phyloP scores from a whole-genome alignment of 2,888 invertebrate species.

The Dryocosmus kuriphilus region DNA sequence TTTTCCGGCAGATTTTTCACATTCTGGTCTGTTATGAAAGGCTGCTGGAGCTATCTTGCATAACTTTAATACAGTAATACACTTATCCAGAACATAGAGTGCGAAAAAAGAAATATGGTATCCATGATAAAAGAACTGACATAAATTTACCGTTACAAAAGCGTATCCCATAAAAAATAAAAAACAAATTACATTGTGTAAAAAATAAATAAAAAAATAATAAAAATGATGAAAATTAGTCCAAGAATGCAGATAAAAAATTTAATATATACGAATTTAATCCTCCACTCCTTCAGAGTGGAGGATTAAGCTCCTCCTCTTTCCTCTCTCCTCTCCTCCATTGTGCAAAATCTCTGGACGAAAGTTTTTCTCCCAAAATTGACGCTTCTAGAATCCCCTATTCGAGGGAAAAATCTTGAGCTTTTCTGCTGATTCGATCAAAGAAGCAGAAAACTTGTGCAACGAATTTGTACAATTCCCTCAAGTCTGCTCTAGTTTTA shows the following conservation, averaged over 20 bases:
- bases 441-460: neutral
- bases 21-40: neutral
- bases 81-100: neutral
- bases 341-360: neutral
- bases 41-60: neutral
- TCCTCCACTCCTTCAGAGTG: slow-evolving; percentile 1
- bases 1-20: neutral
- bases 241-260: neutral
- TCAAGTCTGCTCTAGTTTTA: neutral
- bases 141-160: neutral
- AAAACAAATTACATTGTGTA: neutral
- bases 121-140: neutral
- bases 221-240: too few relatives aligned
- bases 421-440: slow-evolving; percentile 6
- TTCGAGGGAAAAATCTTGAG: slow-evolving; percentile 6
- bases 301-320: too few relatives aligned
- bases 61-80: neutral
- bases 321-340: neutral
- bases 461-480: neutral
- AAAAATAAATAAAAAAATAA: neutral
- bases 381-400: neutral
- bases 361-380: neutral
- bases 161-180: neutral
- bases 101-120: neutral
- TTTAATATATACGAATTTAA: neutral